phyloP scores from a whole-genome alignment of 2,888 invertebrate species.

The Ophion ellenae region DNA sequence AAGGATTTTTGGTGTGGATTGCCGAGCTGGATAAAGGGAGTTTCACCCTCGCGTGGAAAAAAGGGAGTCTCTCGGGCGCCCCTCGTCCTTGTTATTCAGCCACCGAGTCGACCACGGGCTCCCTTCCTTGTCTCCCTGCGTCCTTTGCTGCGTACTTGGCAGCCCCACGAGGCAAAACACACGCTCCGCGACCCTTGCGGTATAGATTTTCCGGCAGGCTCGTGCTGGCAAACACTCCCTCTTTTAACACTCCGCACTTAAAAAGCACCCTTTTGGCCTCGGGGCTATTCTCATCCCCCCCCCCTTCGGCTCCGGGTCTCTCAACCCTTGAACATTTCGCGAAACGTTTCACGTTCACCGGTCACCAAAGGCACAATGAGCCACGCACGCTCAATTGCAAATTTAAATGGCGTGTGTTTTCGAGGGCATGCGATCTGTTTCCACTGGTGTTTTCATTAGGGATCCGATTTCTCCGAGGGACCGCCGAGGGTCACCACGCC shows the following conservation, averaged over 20 bases:
- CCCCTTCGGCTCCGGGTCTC: slow-evolving; percentile 38
- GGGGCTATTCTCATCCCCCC: slow-evolving; percentile 16
- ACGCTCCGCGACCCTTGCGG: slow-evolving; percentile 34
- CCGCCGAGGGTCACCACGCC: no score
- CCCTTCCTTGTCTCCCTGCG: slow-evolving; percentile 18
- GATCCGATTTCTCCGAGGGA: slow-evolving; percentile 9
- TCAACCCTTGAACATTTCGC: slow-evolving; percentile 48
- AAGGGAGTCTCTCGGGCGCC: slow-evolving; percentile 39
- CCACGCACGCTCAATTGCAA: slow-evolving; percentile 35
- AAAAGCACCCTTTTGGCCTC: slow-evolving; percentile 53
- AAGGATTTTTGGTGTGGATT: slow-evolving; percentile 35
- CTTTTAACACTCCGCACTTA: slow-evolving; percentile 24
- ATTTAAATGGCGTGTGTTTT: slow-evolving; percentile 5
- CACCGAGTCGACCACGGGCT: slow-evolving; percentile 56
- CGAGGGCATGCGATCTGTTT: not conserved
- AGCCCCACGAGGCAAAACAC: not conserved
- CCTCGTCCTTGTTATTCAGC: slow-evolving; percentile 38
- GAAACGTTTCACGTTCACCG: slow-evolving; percentile 44
- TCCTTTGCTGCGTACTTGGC: not conserved
- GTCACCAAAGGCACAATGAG: slow-evolving; percentile 14
- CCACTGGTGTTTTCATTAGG: slow-evolving; percentile 4
- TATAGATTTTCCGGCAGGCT: slow-evolving; percentile 65
- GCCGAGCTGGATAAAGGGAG: slow-evolving; percentile 44
- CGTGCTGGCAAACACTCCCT: slow-evolving; percentile 30
- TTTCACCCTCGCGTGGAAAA: slow-evolving; percentile 49